Percentiles rank a stretch among this genome's conserved stretches.
Evolutionary conservation across 1,140 invertebrate species (phyloP).

Genomic region (Bombus breviceps): DNA sequence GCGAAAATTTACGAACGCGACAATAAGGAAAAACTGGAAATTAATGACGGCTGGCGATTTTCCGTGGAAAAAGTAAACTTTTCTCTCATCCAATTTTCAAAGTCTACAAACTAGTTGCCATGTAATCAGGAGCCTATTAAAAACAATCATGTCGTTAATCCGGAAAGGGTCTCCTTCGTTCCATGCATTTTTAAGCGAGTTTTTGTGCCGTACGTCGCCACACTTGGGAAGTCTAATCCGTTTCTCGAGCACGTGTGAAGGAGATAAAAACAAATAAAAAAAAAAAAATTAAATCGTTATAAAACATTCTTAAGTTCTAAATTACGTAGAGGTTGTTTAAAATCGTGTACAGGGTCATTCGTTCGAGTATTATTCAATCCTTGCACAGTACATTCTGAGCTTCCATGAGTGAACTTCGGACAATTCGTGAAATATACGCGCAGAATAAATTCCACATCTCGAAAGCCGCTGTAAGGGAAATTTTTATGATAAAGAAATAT

Average conservation of each 20-base stretch:
- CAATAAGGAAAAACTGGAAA: not conserved
- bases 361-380: too few species aligned
- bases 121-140: slow-evolving; percentile 3
- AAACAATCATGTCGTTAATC: not conserved
- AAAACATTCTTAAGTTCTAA: not conserved
- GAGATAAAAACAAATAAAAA: not conserved
- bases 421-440: too few species aligned
- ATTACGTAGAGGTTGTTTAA: not conserved
- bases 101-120: not conserved
- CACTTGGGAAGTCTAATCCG: not conserved
- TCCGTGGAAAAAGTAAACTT: not conserved
- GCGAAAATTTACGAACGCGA: not conserved
- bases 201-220: not conserved
- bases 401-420: too few species aligned
- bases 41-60: not conserved
- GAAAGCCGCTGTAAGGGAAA: too few species aligned
- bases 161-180: not conserved
- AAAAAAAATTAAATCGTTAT: not conserved
- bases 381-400: too few species aligned
- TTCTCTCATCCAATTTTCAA: slow-evolving; percentile 13
- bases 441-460: too few species aligned
- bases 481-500: too few species aligned
- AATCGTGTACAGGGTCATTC: too few species aligned
- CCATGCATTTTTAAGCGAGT: slow-evolving; percentile 23
- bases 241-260: not conserved